Evolutionary conservation across 1,140 invertebrate species (phyloP).

Genomic region (Melanaphis sacchari): DNA sequence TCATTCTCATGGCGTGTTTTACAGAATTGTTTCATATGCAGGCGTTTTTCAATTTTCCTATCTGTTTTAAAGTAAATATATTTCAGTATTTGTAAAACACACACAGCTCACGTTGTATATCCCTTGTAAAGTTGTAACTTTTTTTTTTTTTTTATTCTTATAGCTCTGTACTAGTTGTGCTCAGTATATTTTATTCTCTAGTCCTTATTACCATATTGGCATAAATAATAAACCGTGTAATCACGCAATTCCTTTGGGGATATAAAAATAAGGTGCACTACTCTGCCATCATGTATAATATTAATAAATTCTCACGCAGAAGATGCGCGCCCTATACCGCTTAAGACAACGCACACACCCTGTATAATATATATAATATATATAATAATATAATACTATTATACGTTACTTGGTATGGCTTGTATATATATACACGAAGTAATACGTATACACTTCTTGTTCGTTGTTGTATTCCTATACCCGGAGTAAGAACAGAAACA

Average conservation of each 20-base stretch:
- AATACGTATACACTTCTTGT: neutral
- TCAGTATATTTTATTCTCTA: neutral
- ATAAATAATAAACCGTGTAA: neutral
- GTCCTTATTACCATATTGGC: neutral
- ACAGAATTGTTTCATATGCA: neutral
- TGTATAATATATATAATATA: neutral
- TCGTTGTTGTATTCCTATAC: neutral
- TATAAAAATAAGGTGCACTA: neutral
- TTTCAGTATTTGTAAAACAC: neutral
- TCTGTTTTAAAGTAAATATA: neutral
- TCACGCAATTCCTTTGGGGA: too few relatives aligned
- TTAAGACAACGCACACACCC: neutral
- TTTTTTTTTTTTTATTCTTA: neutral
- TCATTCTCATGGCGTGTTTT: neutral
- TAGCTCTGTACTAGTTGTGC: neutral
- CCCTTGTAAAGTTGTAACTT: neutral
- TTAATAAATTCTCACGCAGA: neutral
- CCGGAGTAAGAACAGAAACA: constrained; percentile 13
- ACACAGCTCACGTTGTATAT: neutral
- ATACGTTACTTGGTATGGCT: neutral
- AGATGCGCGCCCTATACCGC: neutral
- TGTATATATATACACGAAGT: neutral
- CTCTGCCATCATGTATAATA: neutral
- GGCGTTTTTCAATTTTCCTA: neutral
- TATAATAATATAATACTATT: neutral